Percentiles rank a stretch among this genome's conserved stretches.
Evolutionary conservation across 2,113 vertebrate species (phyloP).

Genomic region (Equus przewalskii): DNA sequence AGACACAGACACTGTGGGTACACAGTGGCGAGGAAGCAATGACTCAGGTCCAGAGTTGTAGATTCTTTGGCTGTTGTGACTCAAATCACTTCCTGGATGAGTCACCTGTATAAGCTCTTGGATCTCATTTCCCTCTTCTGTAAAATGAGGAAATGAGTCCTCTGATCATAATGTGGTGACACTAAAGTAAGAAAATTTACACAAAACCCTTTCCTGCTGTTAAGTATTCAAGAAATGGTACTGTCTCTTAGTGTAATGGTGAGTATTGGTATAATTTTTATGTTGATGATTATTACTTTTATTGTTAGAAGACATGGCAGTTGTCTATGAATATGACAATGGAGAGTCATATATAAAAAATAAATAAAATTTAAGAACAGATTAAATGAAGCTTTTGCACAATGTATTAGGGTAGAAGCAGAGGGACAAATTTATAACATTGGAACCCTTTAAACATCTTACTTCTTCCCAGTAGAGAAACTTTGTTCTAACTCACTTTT

Average conservation of each 20-base stretch:
- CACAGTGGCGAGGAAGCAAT: rapidly evolving
- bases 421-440: background rate
- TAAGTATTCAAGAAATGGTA: background rate
- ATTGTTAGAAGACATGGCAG: rapidly evolving
- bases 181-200: background rate
- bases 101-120: background rate
- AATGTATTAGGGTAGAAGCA: background rate
- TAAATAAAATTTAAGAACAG: background rate
- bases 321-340: background rate
- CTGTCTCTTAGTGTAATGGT: rapidly evolving
- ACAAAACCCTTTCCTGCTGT: background rate
- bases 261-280: too few species aligned
- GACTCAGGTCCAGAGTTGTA: background rate
- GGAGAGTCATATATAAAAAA: background rate
- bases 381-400: background rate
- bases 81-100: background rate
- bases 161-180: too few species aligned
- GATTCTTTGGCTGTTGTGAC: background rate
- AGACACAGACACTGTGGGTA: rapidly evolving
- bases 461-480: background rate
- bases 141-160: background rate
- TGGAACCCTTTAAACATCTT: background rate
- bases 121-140: background rate
- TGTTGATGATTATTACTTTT: background rate
- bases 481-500: background rate